These are phyloP conservation scores for Aleiodes testaceus DNA, from an alignment of 2,888 invertebrate genomes.

Conservation along the genomic window DNA sequence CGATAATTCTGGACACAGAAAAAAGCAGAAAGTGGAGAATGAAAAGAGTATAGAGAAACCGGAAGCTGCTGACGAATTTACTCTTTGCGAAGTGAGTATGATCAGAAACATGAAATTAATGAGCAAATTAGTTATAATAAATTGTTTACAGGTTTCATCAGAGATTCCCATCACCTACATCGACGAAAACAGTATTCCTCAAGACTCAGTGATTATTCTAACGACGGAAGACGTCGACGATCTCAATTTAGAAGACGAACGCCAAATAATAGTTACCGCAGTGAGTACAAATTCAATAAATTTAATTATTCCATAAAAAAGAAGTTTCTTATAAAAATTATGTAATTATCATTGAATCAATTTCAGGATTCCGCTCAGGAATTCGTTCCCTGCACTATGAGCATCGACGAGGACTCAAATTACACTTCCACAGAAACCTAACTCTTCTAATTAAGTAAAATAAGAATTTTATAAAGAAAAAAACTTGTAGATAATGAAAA, in stretches of 20 bases:
- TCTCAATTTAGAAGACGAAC: slow-evolving; percentile 64
- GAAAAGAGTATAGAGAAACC: slow-evolving; percentile 16
- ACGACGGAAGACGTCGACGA: slow-evolving; percentile 66
- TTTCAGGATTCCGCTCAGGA: slow-evolving; percentile 21
- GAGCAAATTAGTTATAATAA: background rate
- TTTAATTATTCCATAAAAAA: background rate
- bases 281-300: slow-evolving; percentile 52
- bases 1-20: slow-evolving; percentile 45
- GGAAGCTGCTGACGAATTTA: slow-evolving; percentile 51
- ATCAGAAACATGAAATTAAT: too few relatives aligned
- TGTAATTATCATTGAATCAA: background rate
- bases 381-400: background rate
- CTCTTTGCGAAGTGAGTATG: slow-evolving; percentile 58
- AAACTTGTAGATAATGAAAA: too few relatives aligned
- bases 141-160: slow-evolving; percentile 58
- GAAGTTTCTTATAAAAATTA: background rate
- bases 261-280: slow-evolving; percentile 66
- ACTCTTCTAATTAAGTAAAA: too few relatives aligned
- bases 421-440: background rate
- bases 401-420: background rate
- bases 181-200: slow-evolving; percentile 67
- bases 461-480: too few relatives aligned
- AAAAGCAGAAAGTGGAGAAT: slow-evolving; percentile 37
- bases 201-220: slow-evolving; percentile 71
- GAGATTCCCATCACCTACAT: slow-evolving; percentile 71